Evolutionary conservation across 2,797 vertebrate genomes (phyloP), one percentile per base, ranked within the genome.

Genomic region (Phalanger gymnotis): DNA sequence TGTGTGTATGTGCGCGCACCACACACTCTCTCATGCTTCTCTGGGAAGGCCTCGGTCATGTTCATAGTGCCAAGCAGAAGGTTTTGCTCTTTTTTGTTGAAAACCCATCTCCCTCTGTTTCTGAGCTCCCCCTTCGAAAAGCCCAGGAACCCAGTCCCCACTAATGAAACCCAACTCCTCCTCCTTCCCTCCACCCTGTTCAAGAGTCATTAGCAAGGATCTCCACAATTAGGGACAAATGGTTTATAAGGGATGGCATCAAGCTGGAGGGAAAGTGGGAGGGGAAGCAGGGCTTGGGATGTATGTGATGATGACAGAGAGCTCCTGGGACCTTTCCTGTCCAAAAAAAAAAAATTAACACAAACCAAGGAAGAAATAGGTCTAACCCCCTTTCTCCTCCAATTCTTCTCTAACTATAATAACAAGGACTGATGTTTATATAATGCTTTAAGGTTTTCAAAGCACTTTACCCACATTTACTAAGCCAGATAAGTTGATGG

Each of bases 161-260:
- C 90, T 97, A 94, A 96, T 95, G 97, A 96, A 96, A 95, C 96
- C 13, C 52, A 94, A 90, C 95, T 92, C 95, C 89, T 91, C 73
- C 51, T 54, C 92, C 92, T 51, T 61, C 22, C 54, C 73, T 31
- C 30, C 6, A 28, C 30, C 55, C 90, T 94, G 95, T 90, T 95
- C 96, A 95, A 94, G 97, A 98, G 87, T 93, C 97, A 98, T 95
- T 96, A 98, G 97, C 93, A 53, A 87, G 3, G 92, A 91, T 97
- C 52, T 52, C 96, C 90, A 0, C 97, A 98, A 98, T 47, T 95
- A 98, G 97, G 98, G 98, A 98, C 2, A 92, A 98, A 98, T 96
- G 97, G 97, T 90, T 98, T 91, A 96, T 97, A 94, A 97, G 53
- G 22, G 96, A 94, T 56, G 95, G 94, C 66, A 91, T n/a, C 58